These are phyloP conservation scores for Cosmia pyralina DNA, from an alignment of 2,888 invertebrate genomes.

Conservation along the genomic window DNA sequence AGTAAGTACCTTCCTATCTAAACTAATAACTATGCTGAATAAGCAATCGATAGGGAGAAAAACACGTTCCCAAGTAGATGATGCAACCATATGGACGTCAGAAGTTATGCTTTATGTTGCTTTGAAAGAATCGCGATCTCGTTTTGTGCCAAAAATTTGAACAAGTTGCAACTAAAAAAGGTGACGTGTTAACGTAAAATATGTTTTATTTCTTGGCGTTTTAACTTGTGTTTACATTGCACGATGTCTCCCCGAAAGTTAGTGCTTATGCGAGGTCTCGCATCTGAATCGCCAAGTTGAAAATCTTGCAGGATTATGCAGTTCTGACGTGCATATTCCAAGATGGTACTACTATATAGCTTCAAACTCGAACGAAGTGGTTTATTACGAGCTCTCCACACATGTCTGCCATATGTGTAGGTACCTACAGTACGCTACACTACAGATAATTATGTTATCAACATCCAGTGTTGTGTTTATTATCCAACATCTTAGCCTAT, in stretches of 20 bases:
- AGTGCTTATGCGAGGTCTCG: background rate
- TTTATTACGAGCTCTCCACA: background rate
- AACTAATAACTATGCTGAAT: conserved; percentile 43
- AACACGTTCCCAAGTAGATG: conserved; percentile 23
- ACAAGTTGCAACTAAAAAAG: background rate
- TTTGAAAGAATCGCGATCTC: conserved; percentile 19
- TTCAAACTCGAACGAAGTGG: background rate
- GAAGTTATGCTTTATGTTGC: conserved; percentile 22
- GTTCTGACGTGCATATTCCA: conserved; percentile 2
- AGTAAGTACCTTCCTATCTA: conserved; percentile 9
- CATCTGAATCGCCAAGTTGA: background rate
- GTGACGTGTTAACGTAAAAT: background rate
- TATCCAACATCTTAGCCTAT: background rate
- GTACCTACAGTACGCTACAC: background rate
- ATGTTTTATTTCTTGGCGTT: background rate
- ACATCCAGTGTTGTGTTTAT: background rate
- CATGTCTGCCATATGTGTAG: background rate
- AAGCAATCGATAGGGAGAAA: conserved; percentile 44
- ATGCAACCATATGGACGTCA: conserved; percentile 35
- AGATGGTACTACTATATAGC: background rate
- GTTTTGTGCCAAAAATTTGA: conserved; percentile 17
- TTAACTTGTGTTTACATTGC: background rate
- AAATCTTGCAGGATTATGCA: background rate
- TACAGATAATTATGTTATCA: background rate
- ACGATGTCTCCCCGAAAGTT: background rate